Evolutionary conservation across 2,888 invertebrate species (phyloP), one percentile per base, ranked within the genome.

Genomic region (Carabus problematicus): DNA sequence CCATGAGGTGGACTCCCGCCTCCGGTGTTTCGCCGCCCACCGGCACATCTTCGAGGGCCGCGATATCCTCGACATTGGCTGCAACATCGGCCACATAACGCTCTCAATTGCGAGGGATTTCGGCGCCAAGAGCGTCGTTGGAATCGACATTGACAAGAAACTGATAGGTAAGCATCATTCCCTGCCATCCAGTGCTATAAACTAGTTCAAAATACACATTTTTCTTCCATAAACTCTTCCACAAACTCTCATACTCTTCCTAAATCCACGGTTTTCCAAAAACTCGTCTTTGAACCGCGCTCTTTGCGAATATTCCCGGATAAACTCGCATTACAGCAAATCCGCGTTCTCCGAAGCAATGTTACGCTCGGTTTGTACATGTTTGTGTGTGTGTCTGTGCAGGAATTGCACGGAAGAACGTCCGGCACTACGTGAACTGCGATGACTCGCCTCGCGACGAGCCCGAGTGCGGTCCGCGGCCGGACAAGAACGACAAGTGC

Each of bases 31-130:
- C 76, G 87, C 88, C 70, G 87, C 90, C 77, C 89, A 93, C 76
- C 84, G 87, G 52, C 91, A 95, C 76, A 86, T 97, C 78, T 97
- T 98, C 80, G 86, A 89, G 72, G 91, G 91, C 73, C 97, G 94
- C 82, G 94, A 95, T 81, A 91, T 98, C 54, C 84, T 99, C 72
- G 99, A 99, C 79, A 93, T 99, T 78, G 99, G 99, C 12, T 99
- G 98, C 82, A 99, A 99, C 83, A 93, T 95, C 71, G 99, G 99
- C 0, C 95, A 97, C 79, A 89, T 99, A 74, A 96, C 98, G 8
- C 87, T 98, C 47, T 90, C 92, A 0, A 87, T 99, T 59, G 98
- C 96, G 0, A 86, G 93, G 72, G 92, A 95, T 76, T 90, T 94
- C 74, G 86, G 89, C 42, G 97, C 98, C 1, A 88, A 88, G 72